Evolutionary conservation across 2,888 invertebrate species (phyloP), one percentile per base, ranked within the genome.

Genomic region (Therioaphis trifolii): DNA sequence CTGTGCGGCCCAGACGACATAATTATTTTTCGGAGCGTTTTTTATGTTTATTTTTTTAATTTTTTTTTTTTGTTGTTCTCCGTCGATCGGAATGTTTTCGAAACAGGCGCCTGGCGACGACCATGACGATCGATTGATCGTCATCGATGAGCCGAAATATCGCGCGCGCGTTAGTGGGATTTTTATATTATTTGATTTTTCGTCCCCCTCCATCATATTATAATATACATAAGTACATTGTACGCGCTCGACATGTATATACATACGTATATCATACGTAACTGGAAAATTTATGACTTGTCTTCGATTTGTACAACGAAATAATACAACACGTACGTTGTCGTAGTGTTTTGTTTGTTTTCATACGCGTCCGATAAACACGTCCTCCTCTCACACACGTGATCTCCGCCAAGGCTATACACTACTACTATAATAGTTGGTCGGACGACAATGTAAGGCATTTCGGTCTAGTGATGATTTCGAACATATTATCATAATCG

Each of bases 281-380:
- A n/a, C n/a, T n/a, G 63, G 46, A 63, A 76, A 63, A 76, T 76
- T 76, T 76, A 76, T 76, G 76, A 15, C n/a, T 29, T 63, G 76
- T 49, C 49, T 46, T 76, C 76, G 29, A 29, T 27, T 63, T 40
- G 24, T 52, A 72, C n/a, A 21, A 55, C 21, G 7, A 55, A 43
- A 68, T 68, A 68, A 29, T 29, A 14, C 49, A 35, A 72, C 27
- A 52, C 21, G 9, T 15, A 4, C 9, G 35, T 7, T 7, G 35
- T 7, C 35, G 12, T 21, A 2, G 21, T 58, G 11, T 55, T 74
- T 55, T 74, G 29, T 72, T 74, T 35, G 35, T 35, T 35, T 35
- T 40, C 40, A 12, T 21, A 40, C 40, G 24, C 55, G 46, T 46
- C 61, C 55, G 61, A 74, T 55, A 55, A 75, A n/a, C n/a, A n/a